Conservation (phyloP, 2,888 invertebrate species). For the Maniola hyperantus region DNA sequence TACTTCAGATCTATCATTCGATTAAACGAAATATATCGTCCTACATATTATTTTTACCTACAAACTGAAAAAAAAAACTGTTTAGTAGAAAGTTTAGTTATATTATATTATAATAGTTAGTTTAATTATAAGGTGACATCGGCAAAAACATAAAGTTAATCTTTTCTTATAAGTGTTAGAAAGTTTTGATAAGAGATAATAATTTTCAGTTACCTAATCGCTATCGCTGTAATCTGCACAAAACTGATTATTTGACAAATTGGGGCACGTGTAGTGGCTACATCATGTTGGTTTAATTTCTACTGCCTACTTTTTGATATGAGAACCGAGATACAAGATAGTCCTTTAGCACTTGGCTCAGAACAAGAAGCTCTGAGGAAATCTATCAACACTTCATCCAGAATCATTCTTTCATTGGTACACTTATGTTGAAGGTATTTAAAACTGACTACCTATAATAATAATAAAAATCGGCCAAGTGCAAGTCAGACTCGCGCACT, state of each 20-base stretch:
- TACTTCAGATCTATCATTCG: neutral
- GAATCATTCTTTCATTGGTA: no score
- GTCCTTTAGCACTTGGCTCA: no score
- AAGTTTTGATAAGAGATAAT: slow-evolving; percentile 34
- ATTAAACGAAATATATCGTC: neutral
- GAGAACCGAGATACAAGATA: neutral
- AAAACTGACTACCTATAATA: no score
- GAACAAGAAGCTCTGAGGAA: no score
- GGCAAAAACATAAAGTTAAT: neutral
- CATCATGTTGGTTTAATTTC: slow-evolving; percentile 2
- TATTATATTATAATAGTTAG: no score
- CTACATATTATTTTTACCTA: neutral
- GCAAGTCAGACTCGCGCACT: no score
- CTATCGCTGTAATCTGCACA: slow-evolving; percentile 35
- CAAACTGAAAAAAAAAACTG: neutral
- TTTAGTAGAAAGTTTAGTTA: neutral
- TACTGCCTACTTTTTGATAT: neutral
- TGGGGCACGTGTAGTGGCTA: slow-evolving; percentile 26
- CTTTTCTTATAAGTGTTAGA: slow-evolving; percentile 25
- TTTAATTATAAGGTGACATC: neutral
- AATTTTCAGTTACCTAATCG: slow-evolving; percentile 31
- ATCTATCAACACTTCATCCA: no score
- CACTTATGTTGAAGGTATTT: no score
- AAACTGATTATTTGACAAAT: slow-evolving; percentile 32
- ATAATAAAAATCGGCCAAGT: no score